Evolutionary conservation across 2,888 invertebrate genomes (phyloP).

Genomic region (Halictus ligatus): DNA sequence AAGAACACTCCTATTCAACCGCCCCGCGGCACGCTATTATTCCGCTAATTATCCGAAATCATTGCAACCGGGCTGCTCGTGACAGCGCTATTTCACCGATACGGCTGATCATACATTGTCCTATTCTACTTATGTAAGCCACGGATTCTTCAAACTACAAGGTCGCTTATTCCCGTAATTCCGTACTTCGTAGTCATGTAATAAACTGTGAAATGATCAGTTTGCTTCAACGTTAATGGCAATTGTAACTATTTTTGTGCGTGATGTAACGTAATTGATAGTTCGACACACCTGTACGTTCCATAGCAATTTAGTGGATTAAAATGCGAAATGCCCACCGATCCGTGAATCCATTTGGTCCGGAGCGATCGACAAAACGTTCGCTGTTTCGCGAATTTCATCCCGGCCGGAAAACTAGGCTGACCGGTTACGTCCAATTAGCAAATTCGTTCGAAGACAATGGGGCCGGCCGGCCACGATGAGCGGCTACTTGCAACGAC

Average conservation of each 20-base stretch:
- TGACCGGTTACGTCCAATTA: conserved; percentile 10
- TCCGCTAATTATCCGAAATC: not conserved
- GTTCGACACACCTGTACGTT: not conserved
- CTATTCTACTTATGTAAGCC: not conserved
- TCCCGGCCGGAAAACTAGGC: not conserved
- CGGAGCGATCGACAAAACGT: not conserved
- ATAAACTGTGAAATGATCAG: not conserved
- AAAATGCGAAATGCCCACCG: no score
- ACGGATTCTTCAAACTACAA: not conserved
- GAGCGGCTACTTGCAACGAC: not conserved
- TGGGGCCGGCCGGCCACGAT: not conserved
- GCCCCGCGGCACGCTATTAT: not conserved
- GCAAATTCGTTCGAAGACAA: not conserved
- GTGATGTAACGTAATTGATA: not conserved
- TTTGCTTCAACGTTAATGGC: not conserved
- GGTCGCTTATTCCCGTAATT: not conserved
- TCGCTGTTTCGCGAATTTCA: not conserved
- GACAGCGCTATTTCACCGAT: not conserved
- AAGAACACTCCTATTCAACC: not conserved
- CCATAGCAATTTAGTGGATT: no score
- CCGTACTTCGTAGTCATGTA: not conserved
- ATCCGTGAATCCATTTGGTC: no score
- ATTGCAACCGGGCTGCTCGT: not conserved
- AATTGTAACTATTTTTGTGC: not conserved
- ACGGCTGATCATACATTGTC: not conserved